A percentile compares a stretch with the other conserved stretches of the same genome.
These are phyloP conservation scores for Cisticola juncidis DNA, from an alignment of 2,113 vertebrate genomes.

Conservation along the genomic window DNA sequence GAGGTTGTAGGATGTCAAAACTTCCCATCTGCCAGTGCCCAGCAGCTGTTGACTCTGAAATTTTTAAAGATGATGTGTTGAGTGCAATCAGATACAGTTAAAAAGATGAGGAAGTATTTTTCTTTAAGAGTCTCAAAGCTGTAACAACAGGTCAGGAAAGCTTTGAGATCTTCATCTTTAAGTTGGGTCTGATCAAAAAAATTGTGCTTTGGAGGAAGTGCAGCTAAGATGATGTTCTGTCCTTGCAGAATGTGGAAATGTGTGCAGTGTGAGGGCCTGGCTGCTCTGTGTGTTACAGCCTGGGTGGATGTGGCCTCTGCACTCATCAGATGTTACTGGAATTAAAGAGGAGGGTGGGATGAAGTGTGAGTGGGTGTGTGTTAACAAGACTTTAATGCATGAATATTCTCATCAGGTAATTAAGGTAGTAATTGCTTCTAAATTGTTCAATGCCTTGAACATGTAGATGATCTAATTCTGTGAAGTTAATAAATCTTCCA, in stretches of 20 bases:
- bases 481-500: not conserved
- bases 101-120: not conserved
- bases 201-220: not conserved
- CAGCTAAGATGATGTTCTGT: not conserved
- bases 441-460: not conserved
- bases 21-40: not conserved
- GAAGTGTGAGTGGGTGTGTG: not conserved
- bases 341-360: not conserved
- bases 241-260: not conserved
- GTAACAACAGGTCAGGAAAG: not conserved
- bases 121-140: not conserved
- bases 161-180: not conserved
- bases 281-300: fast-evolving
- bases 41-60: not conserved
- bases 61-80: not conserved
- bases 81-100: not conserved
- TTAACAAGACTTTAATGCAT: not conserved
- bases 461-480: not conserved
- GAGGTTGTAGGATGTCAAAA: not conserved
- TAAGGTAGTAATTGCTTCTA: not conserved
- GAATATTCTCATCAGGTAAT: not conserved
- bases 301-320: not conserved
- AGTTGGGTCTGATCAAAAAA: not conserved
- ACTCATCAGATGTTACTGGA: not conserved
- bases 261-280: not conserved